Conservation (phyloP, 2,888 invertebrate species). For the Tachina fera region DNA sequence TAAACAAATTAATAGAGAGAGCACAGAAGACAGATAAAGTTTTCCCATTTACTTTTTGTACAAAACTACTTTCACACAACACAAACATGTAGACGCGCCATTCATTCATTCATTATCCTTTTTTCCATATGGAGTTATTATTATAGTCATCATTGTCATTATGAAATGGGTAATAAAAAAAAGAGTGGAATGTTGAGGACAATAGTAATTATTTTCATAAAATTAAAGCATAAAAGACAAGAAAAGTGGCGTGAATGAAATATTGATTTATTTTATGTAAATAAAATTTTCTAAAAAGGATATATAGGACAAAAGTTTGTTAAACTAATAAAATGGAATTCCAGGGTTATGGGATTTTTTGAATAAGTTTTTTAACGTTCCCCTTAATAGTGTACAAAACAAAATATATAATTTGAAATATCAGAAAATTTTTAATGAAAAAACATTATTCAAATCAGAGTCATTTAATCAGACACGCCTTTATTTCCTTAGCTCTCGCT, state of each 20-base stretch:
- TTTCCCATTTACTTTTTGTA: conserved; percentile 12
- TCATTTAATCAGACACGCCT: no score
- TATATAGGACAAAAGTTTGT: no score
- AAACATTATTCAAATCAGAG: no score
- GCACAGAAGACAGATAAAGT: conserved; percentile 1
- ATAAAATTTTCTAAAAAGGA: neutral
- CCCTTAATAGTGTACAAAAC: no score
- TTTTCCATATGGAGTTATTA: conserved; percentile 66
- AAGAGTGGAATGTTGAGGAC: conserved; percentile 25
- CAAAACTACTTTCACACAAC: neutral
- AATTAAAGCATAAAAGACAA: conserved; percentile 23
- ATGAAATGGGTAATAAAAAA: conserved; percentile 38
- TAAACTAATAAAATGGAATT: no score
- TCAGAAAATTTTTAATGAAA: no score
- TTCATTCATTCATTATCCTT: neutral
- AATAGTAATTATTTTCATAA: conserved; percentile 47
- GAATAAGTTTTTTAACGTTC: no score
- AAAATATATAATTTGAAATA: no score
- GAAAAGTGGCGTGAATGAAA: neutral
- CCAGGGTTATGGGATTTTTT: no score
- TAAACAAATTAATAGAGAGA: conserved; percentile 40
- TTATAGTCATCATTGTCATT: conserved; percentile 28
- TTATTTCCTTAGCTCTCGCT: no score
- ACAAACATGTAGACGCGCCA: neutral
- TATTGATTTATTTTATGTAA: neutral